Percentiles rank a stretch among this genome's conserved stretches.
These are phyloP conservation scores for Falco berigora DNA, from an alignment of 2,797 vertebrate genomes.

Conservation along the genomic window DNA sequence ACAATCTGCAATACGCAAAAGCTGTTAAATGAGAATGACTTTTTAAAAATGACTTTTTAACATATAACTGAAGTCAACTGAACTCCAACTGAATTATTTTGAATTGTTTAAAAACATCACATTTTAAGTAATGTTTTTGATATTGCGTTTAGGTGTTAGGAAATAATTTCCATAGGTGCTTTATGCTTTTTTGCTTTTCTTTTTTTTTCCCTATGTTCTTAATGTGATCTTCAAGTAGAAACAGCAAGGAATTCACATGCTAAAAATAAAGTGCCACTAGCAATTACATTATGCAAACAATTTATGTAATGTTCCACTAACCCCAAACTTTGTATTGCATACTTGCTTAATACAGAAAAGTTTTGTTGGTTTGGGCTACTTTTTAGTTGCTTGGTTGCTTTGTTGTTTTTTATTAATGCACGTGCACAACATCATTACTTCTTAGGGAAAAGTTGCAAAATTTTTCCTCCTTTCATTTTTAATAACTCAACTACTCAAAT, in stretches of 20 bases:
- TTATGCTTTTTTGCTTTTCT: not conserved
- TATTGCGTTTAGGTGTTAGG: not conserved
- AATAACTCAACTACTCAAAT: constrained; percentile 3
- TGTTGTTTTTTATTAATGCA: not conserved
- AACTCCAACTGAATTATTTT: not conserved
- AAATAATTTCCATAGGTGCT: not conserved
- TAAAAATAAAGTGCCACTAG: constrained; percentile 44
- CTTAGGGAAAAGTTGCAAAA: constrained; percentile 2
- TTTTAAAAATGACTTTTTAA: constrained; percentile 18
- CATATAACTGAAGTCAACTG: not conserved
- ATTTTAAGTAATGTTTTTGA: not conserved
- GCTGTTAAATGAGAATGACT: constrained; percentile 21
- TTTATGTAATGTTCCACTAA: not conserved
- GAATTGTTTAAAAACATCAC: constrained; percentile 23
- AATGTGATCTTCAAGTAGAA: constrained; percentile 2
- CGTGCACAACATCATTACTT: constrained; percentile 25
- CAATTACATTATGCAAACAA: constrained; percentile 38
- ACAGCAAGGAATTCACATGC: not conserved
- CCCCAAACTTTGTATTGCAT: not conserved
- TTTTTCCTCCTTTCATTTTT: not conserved
- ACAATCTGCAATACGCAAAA: constrained; percentile 24
- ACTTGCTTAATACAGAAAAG: not conserved
- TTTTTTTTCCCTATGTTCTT: not conserved
- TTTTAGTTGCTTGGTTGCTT: not conserved
- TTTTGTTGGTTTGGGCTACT: not conserved